Evolutionary conservation across 2,888 invertebrate species (phyloP), one percentile per base, ranked within the genome.

Genomic region (Aromia moschata): DNA sequence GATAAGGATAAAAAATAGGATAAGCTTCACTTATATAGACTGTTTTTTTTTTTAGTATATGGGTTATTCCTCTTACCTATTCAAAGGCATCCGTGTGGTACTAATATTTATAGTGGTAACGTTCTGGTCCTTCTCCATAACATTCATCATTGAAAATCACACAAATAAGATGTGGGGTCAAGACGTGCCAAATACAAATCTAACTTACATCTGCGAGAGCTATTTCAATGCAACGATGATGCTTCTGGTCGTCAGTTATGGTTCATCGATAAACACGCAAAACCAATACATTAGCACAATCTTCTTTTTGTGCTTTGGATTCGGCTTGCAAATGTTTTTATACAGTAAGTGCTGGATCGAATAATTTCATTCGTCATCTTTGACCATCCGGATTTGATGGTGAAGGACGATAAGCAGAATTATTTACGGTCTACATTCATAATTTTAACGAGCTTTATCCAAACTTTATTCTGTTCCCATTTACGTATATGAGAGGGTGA

Each of bases 291-390:
- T 9, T 3, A 37, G 14, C n/a, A 37, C 41, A 15, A 55, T 70
- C 20, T 14, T 61, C 1, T 64, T 71, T 15, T 14, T 53, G 33
- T 41, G 33, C n/a, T 53, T 53, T 11, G 53, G 53, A 14, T 53
- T 53, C 43, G 38, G 18, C 2, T 9, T 49, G 41, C 52, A 41
- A 12, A 30, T 52, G 17, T 52, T 41, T 10, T 9, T 52, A 1
- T 52, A 52, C 14, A 30, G 46, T 46, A 16, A 33, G 46, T 15
- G 15, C 9, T 16, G 7, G 3, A 25, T 5, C 7, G 3, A 25
- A 25, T 25, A 25, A 25, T 25, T 25, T 25, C n/a, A n/a, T n/a
- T n/a, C n/a, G n/a, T n/a, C n/a, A n/a, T n/a, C n/a, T n/a, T n/a
- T n/a, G n/a, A n/a, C n/a, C n/a, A n/a, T n/a, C n/a, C n/a, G n/a